Evolutionary conservation across 1,140 invertebrate genomes (phyloP).

Genomic region (Drosophila teissieri): DNA sequence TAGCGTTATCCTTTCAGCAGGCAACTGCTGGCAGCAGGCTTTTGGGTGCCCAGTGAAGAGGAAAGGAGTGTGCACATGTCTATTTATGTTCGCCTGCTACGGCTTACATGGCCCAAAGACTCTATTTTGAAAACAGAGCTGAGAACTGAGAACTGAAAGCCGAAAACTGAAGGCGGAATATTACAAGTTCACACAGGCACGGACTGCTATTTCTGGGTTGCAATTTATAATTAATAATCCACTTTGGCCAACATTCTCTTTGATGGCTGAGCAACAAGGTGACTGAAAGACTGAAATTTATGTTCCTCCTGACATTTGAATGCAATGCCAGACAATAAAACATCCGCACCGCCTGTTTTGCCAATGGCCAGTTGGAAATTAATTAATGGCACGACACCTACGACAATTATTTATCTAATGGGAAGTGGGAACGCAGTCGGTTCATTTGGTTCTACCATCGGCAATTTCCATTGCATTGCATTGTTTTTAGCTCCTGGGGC

Average conservation of each 20-base stretch:
- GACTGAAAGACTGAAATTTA: constrained; percentile 55
- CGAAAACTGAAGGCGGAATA: not conserved
- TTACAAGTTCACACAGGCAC: constrained; percentile 19
- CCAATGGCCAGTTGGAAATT: constrained; percentile 50
- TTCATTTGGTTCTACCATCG: constrained; percentile 23
- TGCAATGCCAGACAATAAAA: constrained; percentile 26
- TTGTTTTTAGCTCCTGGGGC: constrained; percentile 36
- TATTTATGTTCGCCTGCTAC: constrained; percentile 15
- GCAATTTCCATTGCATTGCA: constrained; percentile 26
- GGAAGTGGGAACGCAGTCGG: constrained; percentile 10
- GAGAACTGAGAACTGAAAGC: constrained; percentile 17
- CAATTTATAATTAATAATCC: constrained; percentile 60
- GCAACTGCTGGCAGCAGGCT: constrained; percentile 11
- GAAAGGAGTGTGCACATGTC: constrained; percentile 55
- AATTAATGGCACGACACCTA: constrained; percentile 70
- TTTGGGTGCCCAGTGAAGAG: constrained; percentile 62
- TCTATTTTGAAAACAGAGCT: constrained; percentile 37
- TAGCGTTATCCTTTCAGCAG: constrained; percentile 67
- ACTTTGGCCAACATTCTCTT: constrained; percentile 29
- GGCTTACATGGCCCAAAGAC: constrained; percentile 2
- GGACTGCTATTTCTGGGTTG: constrained; percentile 41
- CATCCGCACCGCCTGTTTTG: constrained; percentile 14
- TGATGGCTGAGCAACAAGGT: constrained; percentile 35
- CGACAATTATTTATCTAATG: constrained; percentile 46
- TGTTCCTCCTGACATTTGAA: constrained; percentile 70